A percentile compares a stretch with the other conserved stretches of the same genome.
Evolutionary conservation across 64 coral and sea anemone genomes (phyloP).

Genomic region (Montipora sp.): DNA sequence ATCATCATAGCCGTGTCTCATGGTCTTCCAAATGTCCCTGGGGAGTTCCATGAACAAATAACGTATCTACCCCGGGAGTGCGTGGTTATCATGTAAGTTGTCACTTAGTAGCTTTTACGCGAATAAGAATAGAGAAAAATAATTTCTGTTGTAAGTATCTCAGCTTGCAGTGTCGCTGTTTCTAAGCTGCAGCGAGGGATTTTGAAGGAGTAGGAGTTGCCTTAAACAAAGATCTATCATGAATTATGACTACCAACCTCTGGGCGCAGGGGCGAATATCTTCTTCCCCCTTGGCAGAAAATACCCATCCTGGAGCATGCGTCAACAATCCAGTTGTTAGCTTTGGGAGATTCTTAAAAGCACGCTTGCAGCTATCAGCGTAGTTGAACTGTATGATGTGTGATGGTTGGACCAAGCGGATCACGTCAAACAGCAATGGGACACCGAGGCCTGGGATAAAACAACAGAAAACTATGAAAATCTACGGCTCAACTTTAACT

Average conservation of each 20-base stretch:
- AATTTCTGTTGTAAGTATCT: too few species aligned
- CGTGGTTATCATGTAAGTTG: too few species aligned
- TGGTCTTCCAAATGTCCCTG: too few species aligned
- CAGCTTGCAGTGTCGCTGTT: too few species aligned
- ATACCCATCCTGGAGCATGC: neutral
- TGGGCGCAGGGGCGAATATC: neutral
- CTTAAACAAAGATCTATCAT: too few species aligned
- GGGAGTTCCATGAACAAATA: too few species aligned
- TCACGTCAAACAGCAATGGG: neutral
- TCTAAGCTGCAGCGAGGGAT: too few species aligned
- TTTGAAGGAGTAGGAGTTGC: too few species aligned
- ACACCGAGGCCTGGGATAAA: neutral
- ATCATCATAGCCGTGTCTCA: too few species aligned
- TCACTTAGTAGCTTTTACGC: too few species aligned
- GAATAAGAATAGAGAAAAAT: too few species aligned
- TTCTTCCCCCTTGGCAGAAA: neutral
- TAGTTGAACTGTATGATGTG: neutral
- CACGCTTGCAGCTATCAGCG: neutral
- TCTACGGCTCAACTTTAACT: neutral
- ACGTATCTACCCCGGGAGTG: too few species aligned
- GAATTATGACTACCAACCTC: neutral
- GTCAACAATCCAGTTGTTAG: neutral
- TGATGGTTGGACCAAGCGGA: neutral
- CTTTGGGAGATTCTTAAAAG: neutral
- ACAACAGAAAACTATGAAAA: neutral